phyloP scores from a whole-genome alignment of 2,113 vertebrate genomes.

The Petaurus breviceps region DNA sequence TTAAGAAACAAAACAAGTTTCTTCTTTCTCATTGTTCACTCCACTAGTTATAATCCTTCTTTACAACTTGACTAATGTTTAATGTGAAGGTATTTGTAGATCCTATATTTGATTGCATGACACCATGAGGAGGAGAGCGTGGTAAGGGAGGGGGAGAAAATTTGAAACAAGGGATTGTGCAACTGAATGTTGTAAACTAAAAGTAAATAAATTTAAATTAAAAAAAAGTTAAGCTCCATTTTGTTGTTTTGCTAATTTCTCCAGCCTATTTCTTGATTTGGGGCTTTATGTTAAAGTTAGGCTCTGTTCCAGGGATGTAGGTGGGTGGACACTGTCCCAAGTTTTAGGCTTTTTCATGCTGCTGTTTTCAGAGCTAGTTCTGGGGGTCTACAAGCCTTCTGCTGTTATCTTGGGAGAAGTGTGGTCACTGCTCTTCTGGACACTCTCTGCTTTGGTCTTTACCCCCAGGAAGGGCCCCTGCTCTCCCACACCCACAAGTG shows the following conservation, averaged over 20 bases:
- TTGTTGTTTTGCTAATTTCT: neutral
- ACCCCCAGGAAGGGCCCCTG: neutral
- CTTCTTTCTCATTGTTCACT: too few relatives aligned
- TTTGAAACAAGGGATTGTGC: too few relatives aligned
- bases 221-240: too few relatives aligned
- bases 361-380: neutral
- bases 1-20: too few relatives aligned
- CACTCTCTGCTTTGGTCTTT: neutral
- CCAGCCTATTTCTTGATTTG: neutral
- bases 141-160: too few relatives aligned
- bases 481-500: neutral
- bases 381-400: neutral
- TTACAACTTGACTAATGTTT: too few relatives aligned
- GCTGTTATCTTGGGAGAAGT: neutral
- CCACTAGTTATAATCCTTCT: too few relatives aligned
- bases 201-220: too few relatives aligned
- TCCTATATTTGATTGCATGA: too few relatives aligned
- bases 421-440: neutral
- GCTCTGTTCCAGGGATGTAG: neutral
- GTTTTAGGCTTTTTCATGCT: neutral
- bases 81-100: too few relatives aligned
- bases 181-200: too few relatives aligned
- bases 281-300: neutral
- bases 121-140: too few relatives aligned
- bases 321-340: neutral